Conservation (phyloP, 2,888 invertebrate species). For the Cheilosia grossa region DNA sequence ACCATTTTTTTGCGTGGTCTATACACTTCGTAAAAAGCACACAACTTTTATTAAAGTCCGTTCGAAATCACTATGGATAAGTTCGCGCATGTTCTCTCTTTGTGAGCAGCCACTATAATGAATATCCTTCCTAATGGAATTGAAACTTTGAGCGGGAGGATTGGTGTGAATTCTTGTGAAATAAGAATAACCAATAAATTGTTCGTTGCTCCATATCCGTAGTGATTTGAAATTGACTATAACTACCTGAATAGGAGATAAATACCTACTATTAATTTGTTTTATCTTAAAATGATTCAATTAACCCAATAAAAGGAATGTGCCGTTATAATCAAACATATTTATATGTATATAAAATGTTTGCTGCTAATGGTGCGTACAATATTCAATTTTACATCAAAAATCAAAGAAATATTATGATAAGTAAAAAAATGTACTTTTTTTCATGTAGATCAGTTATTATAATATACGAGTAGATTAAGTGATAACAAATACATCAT, state of each 20-base stretch:
- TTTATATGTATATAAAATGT: slow-evolving; percentile 18
- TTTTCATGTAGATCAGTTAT: slow-evolving; percentile 27
- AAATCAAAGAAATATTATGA: slow-evolving; percentile 27
- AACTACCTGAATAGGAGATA: background rate
- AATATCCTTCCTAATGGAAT: too few relatives aligned
- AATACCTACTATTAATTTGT: slow-evolving; percentile 40
- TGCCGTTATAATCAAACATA: slow-evolving; percentile 53
- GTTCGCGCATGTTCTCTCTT: too few relatives aligned
- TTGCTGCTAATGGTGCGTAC: slow-evolving; percentile 62
- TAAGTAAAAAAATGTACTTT: slow-evolving; percentile 30
- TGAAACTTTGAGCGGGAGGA: too few relatives aligned
- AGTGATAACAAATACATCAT: slow-evolving; percentile 52
- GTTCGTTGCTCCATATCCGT: too few relatives aligned
- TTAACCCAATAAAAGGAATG: slow-evolving; percentile 57
- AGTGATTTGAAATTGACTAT: too few relatives aligned
- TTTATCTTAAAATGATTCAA: slow-evolving; percentile 58
- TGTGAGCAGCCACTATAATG: too few relatives aligned
- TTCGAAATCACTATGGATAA: too few relatives aligned
- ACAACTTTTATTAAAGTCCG: too few relatives aligned
- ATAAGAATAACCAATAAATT: too few relatives aligned
- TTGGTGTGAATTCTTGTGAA: too few relatives aligned
- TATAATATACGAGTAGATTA: slow-evolving; percentile 25
- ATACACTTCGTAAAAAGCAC: too few relatives aligned
- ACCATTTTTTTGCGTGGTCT: too few relatives aligned
- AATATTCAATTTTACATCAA: slow-evolving; percentile 66